Conservation (phyloP, 1,140 invertebrate genomes). For the Sycophaga agraensis region DNA sequence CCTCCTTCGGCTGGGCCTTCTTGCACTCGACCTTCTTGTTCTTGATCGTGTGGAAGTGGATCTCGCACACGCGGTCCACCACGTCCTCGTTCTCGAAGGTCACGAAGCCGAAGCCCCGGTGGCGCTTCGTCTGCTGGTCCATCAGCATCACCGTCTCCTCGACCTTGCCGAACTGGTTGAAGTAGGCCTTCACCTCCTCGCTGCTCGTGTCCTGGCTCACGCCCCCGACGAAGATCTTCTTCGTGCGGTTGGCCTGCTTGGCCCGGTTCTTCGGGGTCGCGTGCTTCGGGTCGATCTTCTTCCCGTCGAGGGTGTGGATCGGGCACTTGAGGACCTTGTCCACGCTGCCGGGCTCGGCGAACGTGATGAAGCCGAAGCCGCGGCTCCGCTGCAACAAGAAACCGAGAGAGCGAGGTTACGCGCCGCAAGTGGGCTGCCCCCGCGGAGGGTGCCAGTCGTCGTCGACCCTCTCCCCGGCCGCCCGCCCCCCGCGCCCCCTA, state of each 20-base stretch:
- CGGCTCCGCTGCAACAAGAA: constrained; percentile 76
- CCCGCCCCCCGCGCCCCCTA: constrained; percentile 10
- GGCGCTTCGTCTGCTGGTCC: constrained; percentile 91
- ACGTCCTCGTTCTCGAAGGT: constrained; percentile 91
- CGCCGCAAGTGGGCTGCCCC: constrained; percentile 17
- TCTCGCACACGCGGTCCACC: constrained; percentile 87
- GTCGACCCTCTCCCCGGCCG: not conserved
- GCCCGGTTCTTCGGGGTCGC: constrained; percentile 89
- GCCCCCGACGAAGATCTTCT: constrained; percentile 90
- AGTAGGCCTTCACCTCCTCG: constrained; percentile 89
- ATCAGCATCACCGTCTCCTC: constrained; percentile 93
- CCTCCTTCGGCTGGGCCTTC: constrained; percentile 89
- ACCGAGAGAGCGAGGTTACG: too few species aligned
- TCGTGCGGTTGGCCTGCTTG: constrained; percentile 81
- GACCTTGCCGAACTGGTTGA: constrained; percentile 88
- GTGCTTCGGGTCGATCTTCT: constrained; percentile 93
- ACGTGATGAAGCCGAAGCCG: constrained; percentile 92
- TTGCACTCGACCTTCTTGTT: constrained; percentile 93
- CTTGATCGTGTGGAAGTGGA: constrained; percentile 90
- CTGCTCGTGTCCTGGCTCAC: constrained; percentile 89
- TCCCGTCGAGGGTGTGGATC: constrained; percentile 89
- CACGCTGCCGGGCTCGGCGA: constrained; percentile 83
- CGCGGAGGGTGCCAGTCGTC: not conserved
- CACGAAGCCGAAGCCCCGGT: constrained; percentile 88
- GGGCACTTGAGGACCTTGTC: constrained; percentile 87